Evolutionary conservation across 2,888 invertebrate genomes (phyloP).

Genomic region (Zonitis immaculata): DNA sequence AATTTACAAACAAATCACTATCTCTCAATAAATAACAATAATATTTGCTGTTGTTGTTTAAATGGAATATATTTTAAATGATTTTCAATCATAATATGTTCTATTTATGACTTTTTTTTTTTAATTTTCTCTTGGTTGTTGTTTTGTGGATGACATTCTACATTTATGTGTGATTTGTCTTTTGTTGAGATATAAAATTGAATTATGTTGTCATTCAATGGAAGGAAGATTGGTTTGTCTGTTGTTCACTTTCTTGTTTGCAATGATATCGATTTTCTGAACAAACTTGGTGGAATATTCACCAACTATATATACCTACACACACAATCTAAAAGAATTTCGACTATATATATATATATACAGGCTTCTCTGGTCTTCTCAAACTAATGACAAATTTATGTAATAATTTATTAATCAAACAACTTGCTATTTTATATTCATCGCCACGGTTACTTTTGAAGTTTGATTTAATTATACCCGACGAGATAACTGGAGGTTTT

Average conservation of each 20-base stretch:
- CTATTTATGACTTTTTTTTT: neutral
- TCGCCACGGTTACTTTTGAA: too few species aligned
- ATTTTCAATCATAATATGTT: neutral
- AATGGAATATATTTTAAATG: neutral
- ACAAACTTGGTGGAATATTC: neutral
- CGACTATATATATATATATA: too few species aligned
- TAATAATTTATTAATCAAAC: too few species aligned
- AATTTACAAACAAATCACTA: too few species aligned
- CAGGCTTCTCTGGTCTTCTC: too few species aligned
- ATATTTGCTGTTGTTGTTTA: slow-evolving; percentile 24
- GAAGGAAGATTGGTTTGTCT: neutral
- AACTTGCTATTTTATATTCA: too few species aligned
- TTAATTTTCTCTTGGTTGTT: neutral
- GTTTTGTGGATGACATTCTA: neutral
- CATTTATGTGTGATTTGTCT: neutral
- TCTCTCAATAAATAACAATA: too few species aligned
- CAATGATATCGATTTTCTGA: neutral
- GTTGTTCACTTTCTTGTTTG: neutral
- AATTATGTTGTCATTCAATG: neutral
- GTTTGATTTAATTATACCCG: too few species aligned
- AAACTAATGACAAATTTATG: too few species aligned
- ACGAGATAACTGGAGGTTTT: too few species aligned
- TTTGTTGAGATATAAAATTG: neutral
- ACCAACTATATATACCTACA: too few species aligned
- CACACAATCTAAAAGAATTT: too few species aligned